Percentiles rank a stretch among this genome's conserved stretches.
Conservation (phyloP, 2,888 invertebrate species). For the Ormyrus rosae region DNA sequence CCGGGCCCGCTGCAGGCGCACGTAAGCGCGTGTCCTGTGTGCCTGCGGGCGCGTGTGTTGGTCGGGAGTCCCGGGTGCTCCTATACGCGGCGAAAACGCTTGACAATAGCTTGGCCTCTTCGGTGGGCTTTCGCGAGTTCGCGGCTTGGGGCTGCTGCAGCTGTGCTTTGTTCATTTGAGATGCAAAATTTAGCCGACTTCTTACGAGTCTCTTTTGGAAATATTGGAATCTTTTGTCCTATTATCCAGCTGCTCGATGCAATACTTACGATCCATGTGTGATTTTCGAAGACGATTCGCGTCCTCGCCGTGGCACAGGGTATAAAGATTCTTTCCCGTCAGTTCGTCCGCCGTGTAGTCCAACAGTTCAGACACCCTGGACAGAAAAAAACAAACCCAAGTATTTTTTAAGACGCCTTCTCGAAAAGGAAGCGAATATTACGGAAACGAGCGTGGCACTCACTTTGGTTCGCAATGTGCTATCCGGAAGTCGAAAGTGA, state of each 20-base stretch:
- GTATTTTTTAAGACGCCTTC: too few relatives aligned
- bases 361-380: slow-evolving; percentile 92
- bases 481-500: slow-evolving; percentile 96
- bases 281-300: slow-evolving; percentile 94
- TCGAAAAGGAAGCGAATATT: too few relatives aligned
- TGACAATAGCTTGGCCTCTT: slow-evolving; percentile 61
- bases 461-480: slow-evolving; percentile 98
- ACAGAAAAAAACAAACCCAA: slow-evolving; percentile 47
- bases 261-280: slow-evolving; percentile 95
- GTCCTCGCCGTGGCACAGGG: slow-evolving; percentile 96
- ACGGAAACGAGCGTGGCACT: slow-evolving; percentile 64
- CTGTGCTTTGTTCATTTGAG: background rate
- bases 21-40: slow-evolving; percentile 19
- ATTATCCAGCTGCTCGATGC: too few relatives aligned
- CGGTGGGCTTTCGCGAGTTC: too few relatives aligned
- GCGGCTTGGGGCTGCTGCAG: background rate
- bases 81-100: slow-evolving; percentile 64
- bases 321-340: slow-evolving; percentile 94
- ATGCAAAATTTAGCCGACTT: too few relatives aligned
- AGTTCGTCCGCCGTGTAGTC: slow-evolving; percentile 96
- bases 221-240: background rate
- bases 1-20: slow-evolving; percentile 56
- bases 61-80: slow-evolving; percentile 60
- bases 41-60: background rate
- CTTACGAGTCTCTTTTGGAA: too few relatives aligned